Evolutionary conservation across 2,888 invertebrate genomes (phyloP).

Genomic region (Watsonalla binaria): DNA sequence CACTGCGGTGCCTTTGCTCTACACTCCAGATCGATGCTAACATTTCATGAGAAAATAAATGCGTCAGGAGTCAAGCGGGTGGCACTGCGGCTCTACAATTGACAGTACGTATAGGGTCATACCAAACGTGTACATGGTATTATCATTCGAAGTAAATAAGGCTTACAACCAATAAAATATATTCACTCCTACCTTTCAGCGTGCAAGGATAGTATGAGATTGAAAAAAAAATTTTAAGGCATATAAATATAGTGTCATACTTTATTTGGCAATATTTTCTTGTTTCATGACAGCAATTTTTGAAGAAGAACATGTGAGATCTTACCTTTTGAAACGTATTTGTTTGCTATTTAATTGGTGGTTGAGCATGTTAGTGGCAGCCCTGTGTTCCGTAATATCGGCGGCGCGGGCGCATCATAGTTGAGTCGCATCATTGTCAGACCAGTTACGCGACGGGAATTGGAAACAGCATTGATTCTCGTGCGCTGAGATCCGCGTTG

Average conservation of each 20-base stretch:
- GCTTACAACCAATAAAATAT: no score
- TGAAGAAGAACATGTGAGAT: no score
- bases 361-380: neutral
- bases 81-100: slow-evolving; percentile 3
- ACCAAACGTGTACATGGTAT: no score
- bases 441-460: slow-evolving; percentile 21
- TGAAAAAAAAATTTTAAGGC: no score
- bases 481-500: slow-evolving; percentile 29
- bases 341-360: neutral
- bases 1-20: slow-evolving; percentile 24
- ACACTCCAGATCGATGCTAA: slow-evolving; percentile 18
- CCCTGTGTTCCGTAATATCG: slow-evolving; percentile 11
- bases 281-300: no score
- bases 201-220: no score
- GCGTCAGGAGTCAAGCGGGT: slow-evolving; percentile 23
- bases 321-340: no score
- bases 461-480: slow-evolving; percentile 18
- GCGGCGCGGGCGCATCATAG: slow-evolving; percentile 8
- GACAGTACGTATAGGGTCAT: no score
- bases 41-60: slow-evolving; percentile 21
- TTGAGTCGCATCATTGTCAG: slow-evolving; percentile 18
- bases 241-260: no score
- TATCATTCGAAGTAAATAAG: no score
- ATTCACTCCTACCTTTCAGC: no score
- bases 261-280: no score